Conservation (phyloP, 2,797 vertebrate species). For the Uromys caudimaculatus region DNA sequence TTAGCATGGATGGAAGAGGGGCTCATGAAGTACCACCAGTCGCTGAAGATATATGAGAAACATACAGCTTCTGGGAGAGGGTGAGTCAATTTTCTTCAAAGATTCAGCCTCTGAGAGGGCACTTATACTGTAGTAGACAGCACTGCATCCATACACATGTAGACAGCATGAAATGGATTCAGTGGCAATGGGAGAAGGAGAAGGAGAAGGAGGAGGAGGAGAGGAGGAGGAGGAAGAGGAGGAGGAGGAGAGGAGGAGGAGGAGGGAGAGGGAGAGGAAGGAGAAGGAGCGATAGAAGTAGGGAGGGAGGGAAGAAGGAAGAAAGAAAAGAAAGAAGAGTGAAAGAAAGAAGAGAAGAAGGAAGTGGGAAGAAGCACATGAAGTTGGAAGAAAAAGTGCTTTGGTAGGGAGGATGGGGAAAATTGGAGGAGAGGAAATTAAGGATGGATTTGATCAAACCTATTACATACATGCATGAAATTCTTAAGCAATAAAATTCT, state of each 20-base stretch:
- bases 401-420: no score
- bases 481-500: not conserved
- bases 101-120: not conserved
- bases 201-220: no score
- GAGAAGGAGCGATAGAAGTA: not conserved
- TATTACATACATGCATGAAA: not conserved
- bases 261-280: no score
- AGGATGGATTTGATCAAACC: not conserved
- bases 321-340: not conserved
- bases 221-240: rapidly evolving
- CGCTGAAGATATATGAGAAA: not conserved
- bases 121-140: no score
- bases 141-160: not conserved
- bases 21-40: not conserved
- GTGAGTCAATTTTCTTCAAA: not conserved
- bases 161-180: not conserved
- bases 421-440: not conserved
- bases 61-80: not conserved
- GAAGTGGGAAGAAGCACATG: not conserved
- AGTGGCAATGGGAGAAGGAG: not conserved
- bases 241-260: no score
- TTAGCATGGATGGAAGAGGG: not conserved
- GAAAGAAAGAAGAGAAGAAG: not conserved
- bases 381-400: not conserved
- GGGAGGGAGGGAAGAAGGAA: not conserved